Evolutionary conservation across 2,888 invertebrate species (phyloP), one percentile per base, ranked within the genome.

Genomic region (Clistopyga incitator): DNA sequence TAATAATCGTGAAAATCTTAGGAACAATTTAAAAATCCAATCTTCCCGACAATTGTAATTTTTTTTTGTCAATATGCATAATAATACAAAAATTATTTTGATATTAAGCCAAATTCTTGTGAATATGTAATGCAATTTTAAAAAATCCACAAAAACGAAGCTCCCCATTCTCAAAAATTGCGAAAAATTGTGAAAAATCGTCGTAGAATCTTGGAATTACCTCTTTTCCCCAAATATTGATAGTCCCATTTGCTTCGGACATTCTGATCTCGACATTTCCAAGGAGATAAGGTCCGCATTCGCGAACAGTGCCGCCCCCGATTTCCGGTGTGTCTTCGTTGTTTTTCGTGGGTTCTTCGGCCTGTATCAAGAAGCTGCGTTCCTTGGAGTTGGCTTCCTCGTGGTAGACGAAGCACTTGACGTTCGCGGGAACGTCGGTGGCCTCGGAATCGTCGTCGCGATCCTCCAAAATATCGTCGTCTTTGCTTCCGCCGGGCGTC

Each of bases 191-290:
- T 29, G 3, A 4, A 29, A 29, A 3, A 29, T 29, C n/a, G n/a
- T n/a, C n/a, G n/a, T n/a, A n/a, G n/a, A n/a, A n/a, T n/a, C n/a
- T n/a, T n/a, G n/a, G 45, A 81, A 67, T 86, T 78, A 91, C 90
- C 87, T 93, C 92, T 87, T 92, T 93, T 13, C 93, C 93, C 92
- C 92, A 93, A 79, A 93, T 91, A 64, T 92, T 93, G 29, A 93
- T 91, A 0, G 92, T 93, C 15, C 93, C 93, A 76, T 93, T 92
- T 52, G 90, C 86, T 82, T 93, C 93, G 1, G 92, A 89, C 92
- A 93, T 93, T 82, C 91, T 89, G 52, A 93, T 90, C 86, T 92
- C 92, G 15, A 93, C 85, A 76, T 93, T 93, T 13, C 92, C 92
- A 6, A 93, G 87, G 34, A 91, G 87, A 79, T 91, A 93, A 3